Conservation (phyloP, 2,888 invertebrate genomes). For the Atethmia centrago region DNA sequence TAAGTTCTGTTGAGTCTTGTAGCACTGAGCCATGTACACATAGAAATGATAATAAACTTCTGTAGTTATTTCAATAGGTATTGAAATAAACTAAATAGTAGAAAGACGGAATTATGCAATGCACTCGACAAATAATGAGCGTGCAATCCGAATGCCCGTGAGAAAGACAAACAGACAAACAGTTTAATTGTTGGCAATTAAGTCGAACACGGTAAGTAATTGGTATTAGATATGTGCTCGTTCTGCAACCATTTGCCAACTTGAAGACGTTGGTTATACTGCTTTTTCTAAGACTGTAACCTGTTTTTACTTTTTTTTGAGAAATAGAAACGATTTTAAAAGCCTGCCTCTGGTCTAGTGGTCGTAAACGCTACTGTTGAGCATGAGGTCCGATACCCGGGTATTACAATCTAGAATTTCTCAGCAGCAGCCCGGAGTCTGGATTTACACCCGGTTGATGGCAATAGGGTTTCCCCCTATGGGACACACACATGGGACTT, state of each 20-base stretch:
- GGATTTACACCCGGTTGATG: too few species aligned
- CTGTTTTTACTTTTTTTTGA: conserved; percentile 29
- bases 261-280: conserved; percentile 31
- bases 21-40: background rate
- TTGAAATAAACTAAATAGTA: conserved; percentile 22
- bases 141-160: conserved; percentile 61
- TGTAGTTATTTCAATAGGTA: background rate
- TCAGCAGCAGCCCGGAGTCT: too few species aligned
- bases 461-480: too few species aligned
- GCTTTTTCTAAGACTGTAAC: conserved; percentile 33
- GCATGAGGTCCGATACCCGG: too few species aligned
- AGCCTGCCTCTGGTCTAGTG: too few species aligned
- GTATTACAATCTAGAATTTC: too few species aligned
- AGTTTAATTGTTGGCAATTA: conserved; percentile 61
- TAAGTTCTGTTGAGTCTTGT: too few species aligned
- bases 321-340: conserved; percentile 33
- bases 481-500: too few species aligned
- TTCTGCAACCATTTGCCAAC: conserved; percentile 54
- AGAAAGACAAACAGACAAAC: conserved; percentile 64
- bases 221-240: conserved; percentile 54
- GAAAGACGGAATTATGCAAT: conserved; percentile 44
- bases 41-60: background rate
- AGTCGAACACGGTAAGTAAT: conserved; percentile 61
- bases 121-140: conserved; percentile 55
- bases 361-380: too few species aligned